Base-by-base conservation (phyloP, 2,113 vertebrate genomes). In the Paradisaea rubra region DNA sequence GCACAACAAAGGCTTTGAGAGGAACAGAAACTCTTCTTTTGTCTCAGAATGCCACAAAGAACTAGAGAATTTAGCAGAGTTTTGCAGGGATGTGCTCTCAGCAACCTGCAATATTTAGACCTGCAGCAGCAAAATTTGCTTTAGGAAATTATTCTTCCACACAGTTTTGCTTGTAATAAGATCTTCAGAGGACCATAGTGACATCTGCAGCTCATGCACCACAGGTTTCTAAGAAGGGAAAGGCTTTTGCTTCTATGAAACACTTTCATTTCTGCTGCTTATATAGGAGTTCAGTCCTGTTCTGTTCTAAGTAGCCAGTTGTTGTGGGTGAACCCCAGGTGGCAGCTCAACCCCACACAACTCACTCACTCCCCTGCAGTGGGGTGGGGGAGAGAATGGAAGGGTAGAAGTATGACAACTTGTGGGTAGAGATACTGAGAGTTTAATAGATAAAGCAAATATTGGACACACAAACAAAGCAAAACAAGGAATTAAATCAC, bases 401-500 rank as follows among this genome's bases (percentile, higher is more conserved):
- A 69, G 11, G 14, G 4, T n/a, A 9, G 37, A 41, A 61, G 30
- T 16, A 7, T 7, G 25, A 59, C 69, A 69, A 1, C 10, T 33
- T 11, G 4, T 27, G 16, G 9, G 10, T 16, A 69, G 25, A 65
- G 33, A 50, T n/a, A 45, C 53, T 64, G 19, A 9, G 11, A 73
- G 19, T 69, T 86, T 60, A 45, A 57, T 9, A 57, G 20, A 16
- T 16, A 35, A 44, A 76, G 17, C 19, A 59, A 66, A 66, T 66
- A 57, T 4, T 28, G 13, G 0, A 0, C 4, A 2, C 3, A 10
- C 4, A 57, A 71, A 16, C 14, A 53, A 68, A 68, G 7, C 10
- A 72, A 85, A 78, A 8, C 28, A 68, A 44, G 13, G 25, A 65
- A 80, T 52, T 70, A 0, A n/a, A n/a, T 80, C 39, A 8, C 15